These are phyloP conservation scores for Parnassius orleans DNA, from an alignment of 2,888 invertebrate genomes.

Conservation along the genomic window DNA sequence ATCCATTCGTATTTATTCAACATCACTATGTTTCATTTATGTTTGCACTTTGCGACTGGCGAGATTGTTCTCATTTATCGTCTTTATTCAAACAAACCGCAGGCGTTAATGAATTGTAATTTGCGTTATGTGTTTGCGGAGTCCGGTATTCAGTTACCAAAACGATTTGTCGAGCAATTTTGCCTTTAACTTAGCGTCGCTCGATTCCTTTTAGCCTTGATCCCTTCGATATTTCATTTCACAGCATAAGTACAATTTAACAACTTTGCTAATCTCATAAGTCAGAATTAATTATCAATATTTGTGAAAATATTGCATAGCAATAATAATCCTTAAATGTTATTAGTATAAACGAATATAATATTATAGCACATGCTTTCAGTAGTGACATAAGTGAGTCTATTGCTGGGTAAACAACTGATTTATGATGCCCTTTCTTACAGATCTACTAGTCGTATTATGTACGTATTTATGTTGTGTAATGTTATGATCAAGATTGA, in stretches of 20 bases:
- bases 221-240: neutral
- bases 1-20: conserved; percentile 8
- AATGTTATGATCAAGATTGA: conserved; percentile 4
- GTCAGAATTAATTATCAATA: too few species aligned
- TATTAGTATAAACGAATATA: neutral
- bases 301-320: too few species aligned
- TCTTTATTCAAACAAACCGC: conserved; percentile 23
- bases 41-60: conserved; percentile 2
- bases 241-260: neutral
- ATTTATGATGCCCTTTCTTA: conserved; percentile 18
- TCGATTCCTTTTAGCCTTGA: neutral
- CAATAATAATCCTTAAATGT: neutral
- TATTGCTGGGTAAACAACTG: conserved; percentile 11
- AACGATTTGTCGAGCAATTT: neutral
- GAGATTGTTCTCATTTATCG: conserved; percentile 20
- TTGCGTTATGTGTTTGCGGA: conserved; percentile 24
- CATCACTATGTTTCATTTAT: conserved; percentile 6
- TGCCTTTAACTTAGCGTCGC: neutral
- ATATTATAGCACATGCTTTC: neutral
- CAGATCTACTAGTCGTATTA: conserved; percentile 8
- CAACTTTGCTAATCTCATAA: neutral
- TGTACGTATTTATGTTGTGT: neutral
- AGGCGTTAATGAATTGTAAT: conserved; percentile 28
- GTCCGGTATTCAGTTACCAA: conserved; percentile 2
- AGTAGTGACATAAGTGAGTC: conserved; percentile 8